A percentile compares a stretch with the other conserved stretches of the same genome.
These are phyloP conservation scores for Yponomeuta evonymella DNA, from an alignment of 2,888 invertebrate genomes.

Conservation along the genomic window DNA sequence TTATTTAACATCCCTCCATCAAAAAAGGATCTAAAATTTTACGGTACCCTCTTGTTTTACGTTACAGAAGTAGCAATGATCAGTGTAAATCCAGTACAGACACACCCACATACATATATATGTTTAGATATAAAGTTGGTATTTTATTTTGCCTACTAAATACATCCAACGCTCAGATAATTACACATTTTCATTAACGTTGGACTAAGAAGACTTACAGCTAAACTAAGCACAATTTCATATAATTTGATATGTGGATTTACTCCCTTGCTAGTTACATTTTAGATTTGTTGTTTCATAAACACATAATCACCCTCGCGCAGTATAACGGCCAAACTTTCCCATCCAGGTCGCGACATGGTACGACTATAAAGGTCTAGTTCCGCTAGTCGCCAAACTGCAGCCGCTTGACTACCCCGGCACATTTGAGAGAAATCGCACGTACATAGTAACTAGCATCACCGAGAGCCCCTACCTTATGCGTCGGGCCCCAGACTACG, in stretches of 20 bases:
- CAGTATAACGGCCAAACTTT: background rate
- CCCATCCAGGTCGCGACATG: conserved; percentile 84
- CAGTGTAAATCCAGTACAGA: no score
- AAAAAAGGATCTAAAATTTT: no score
- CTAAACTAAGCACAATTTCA: no score
- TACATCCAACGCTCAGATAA: no score
- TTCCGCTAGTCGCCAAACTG: conserved; percentile 83
- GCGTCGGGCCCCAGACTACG: conserved; percentile 80
- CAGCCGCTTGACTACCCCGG: conserved; percentile 78
- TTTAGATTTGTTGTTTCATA: background rate
- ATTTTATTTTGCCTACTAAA: no score
- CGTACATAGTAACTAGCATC: conserved; percentile 90
- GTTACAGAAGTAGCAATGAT: no score
- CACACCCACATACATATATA: no score
- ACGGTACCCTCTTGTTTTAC: no score
- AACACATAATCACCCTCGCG: background rate
- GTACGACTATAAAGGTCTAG: conserved; percentile 87
- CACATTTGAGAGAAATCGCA: conserved; percentile 86
- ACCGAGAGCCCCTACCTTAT: conserved; percentile 92
- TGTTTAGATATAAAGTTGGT: no score
- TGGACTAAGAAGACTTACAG: no score
- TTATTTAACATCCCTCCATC: no score
- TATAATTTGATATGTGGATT: background rate
- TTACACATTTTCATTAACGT: no score
- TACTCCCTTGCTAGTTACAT: background rate